Conservation (phyloP, 2,113 vertebrate species). For the Murina feae region DNA sequence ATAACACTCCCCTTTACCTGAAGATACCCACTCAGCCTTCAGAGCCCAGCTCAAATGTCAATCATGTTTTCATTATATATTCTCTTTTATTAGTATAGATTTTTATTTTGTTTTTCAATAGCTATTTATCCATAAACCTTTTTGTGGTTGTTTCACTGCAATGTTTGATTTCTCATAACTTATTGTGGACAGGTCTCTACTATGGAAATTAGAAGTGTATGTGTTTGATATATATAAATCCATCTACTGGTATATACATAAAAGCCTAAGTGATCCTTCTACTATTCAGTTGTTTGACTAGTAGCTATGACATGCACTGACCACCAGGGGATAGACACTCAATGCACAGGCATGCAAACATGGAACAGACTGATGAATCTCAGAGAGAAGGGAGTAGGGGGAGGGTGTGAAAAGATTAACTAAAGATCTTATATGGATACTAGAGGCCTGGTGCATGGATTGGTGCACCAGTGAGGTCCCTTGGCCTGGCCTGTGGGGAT, state of each 20-base stretch:
- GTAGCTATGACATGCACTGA: no score
- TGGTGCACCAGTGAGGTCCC: no score
- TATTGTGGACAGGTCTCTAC: not conserved
- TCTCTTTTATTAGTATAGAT: not conserved
- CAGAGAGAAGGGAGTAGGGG: no score
- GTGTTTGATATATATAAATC: not conserved
- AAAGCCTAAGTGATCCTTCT: no score
- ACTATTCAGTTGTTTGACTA: no score
- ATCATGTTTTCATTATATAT: not conserved
- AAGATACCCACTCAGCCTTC: rapidly evolving
- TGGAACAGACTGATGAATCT: no score
- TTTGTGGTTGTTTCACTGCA: not conserved
- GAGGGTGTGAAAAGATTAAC: no score
- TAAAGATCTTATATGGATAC: no score
- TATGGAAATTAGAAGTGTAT: not conserved
- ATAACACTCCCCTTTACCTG: not conserved
- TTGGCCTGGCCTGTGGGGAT: no score
- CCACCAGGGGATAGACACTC: no score
- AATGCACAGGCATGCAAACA: no score
- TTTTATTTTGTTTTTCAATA: not conserved
- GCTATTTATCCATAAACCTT: not conserved
- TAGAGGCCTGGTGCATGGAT: no score
- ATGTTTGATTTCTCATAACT: not conserved
- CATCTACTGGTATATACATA: not conserved
- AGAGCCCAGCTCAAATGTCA: not conserved